Evolutionary conservation across 2,888 invertebrate species (phyloP), one percentile per base, ranked within the genome.

Genomic region (Napeogenes inachia): DNA sequence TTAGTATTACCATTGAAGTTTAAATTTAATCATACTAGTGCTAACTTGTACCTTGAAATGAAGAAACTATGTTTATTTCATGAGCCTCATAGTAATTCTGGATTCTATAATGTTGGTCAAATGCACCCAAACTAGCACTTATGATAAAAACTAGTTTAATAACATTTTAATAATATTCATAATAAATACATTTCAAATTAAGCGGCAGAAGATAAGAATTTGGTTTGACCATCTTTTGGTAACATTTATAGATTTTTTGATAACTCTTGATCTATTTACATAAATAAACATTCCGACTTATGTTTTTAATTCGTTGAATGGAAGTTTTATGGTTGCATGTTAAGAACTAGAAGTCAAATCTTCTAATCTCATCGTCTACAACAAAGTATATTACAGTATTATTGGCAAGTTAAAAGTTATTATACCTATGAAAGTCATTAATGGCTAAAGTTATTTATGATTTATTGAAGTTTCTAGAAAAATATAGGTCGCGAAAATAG

Each of bases 251-350:
- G 3, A 47, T 21, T 47, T 47, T 35, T 35, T 35, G 13, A 21
- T 47, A 47, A 21, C 13, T 47, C n/a, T 13, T 47, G 21, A 47
- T 47, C 21, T 47, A 47, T 47, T 47, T 47, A 47, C 47, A 47
- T 47, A 35, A 47, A 13, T n/a, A 13, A 47, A 13, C n/a, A 8
- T 13, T 47, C 12, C 6, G 6, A 47, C 3, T 47, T 47, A 6
- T 47, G 47, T 47, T 47, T 47, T 6, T 47, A 47, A 47, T 47
- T 47, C n/a, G 13, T 13, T n/a, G n/a, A n/a, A n/a, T n/a, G n/a
- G n/a, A n/a, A n/a, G 4, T 13, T 47, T 6, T n/a, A 47, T 6
- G 2, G 13, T 13, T 21, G 4, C 13, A 13, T n/a, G 4, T 35
- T 35, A 35, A 35, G 6, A 21, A 21, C 21, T 21, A 21, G 21